Percentiles rank a stretch among this genome's conserved stretches.
Evolutionary conservation across 2,797 vertebrate species (phyloP).

Genomic region (Valencia hispanica): DNA sequence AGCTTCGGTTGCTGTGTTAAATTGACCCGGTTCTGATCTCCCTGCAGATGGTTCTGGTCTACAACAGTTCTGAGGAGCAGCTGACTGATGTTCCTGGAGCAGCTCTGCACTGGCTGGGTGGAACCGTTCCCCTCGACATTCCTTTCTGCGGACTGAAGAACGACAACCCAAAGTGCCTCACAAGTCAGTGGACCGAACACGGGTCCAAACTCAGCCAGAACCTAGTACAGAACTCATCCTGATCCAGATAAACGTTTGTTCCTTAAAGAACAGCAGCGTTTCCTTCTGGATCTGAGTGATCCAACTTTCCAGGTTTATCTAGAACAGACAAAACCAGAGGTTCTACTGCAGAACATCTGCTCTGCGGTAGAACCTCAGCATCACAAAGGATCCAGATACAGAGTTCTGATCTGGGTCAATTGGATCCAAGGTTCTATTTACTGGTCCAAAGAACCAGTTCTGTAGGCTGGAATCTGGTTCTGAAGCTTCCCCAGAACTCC

Average conservation of each 20-base stretch:
- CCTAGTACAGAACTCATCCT: neutral
- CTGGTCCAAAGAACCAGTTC: no score
- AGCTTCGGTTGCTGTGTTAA: no score
- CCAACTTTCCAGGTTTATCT: neutral
- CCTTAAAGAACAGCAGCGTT: no score
- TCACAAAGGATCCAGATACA: no score
- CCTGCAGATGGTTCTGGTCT: conserved; percentile 84
- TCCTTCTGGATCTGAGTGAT: neutral
- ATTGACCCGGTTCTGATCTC: neutral
- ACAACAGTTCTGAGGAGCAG: conserved; percentile 86
- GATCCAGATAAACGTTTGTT: neutral
- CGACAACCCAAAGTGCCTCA: conserved; percentile 81
- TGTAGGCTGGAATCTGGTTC: no score
- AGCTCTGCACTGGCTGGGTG: conserved; percentile 83
- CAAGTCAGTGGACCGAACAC: conserved; percentile 75
- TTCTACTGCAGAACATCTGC: neutral
- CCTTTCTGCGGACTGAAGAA: conserved; percentile 90
- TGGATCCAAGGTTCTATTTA: no score
- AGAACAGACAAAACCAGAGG: neutral
- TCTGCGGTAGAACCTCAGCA: neutral
- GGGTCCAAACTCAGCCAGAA: neutral
- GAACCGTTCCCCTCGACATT: conserved; percentile 81
- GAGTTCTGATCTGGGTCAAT: no score
- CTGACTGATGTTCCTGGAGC: conserved; percentile 76
- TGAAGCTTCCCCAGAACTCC: neutral